These are phyloP conservation scores for Callosobruchus maculatus DNA, from an alignment of 2,888 invertebrate genomes.

Conservation along the genomic window DNA sequence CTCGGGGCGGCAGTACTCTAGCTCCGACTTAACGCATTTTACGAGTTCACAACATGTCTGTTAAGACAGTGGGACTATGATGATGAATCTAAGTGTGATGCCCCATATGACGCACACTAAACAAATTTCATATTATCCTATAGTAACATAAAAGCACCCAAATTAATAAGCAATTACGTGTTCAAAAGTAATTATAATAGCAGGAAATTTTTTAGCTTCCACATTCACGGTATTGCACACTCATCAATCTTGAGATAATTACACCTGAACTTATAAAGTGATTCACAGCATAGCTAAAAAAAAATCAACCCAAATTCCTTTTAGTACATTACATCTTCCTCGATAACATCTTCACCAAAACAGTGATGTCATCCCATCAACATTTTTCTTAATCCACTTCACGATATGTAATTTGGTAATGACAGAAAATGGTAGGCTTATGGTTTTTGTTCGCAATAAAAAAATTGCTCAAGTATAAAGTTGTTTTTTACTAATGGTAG, in stretches of 20 bases:
- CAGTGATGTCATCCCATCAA: background rate
- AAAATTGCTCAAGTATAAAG: background rate
- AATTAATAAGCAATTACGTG: background rate
- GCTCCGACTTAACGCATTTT: no score
- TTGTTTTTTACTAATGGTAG: background rate
- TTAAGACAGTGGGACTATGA: no score
- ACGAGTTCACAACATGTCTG: no score
- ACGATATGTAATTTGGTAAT: background rate
- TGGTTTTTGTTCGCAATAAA: background rate
- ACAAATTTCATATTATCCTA: no score
- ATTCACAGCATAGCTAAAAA: background rate
- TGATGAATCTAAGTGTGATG: no score
- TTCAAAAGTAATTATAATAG: background rate
- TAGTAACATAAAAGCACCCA: no score
- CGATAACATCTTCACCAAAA: background rate
- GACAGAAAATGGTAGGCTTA: background rate
- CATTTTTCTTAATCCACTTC: background rate
- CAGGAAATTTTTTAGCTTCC: background rate
- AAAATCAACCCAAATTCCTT: background rate
- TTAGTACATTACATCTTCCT: background rate
- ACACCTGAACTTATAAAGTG: background rate
- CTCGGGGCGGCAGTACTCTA: no score
- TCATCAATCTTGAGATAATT: background rate
- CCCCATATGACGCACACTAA: no score
- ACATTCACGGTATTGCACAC: background rate